Base-by-base conservation (phyloP, 2,113 vertebrate species). In the Nerophis lumbriciformis region DNA sequence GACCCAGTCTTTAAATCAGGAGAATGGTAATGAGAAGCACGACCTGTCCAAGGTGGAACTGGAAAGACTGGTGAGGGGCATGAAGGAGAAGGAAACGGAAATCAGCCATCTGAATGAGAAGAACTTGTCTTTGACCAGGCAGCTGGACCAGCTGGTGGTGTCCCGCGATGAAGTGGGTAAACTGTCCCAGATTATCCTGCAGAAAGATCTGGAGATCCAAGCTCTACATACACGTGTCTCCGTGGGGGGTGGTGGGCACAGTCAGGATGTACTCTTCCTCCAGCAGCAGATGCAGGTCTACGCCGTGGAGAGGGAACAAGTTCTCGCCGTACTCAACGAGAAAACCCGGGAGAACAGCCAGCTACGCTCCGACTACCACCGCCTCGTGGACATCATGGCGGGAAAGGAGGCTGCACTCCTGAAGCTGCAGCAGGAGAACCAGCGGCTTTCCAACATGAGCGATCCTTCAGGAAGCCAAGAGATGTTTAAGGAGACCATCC, bases 401-500 rank as follows among this genome's bases (percentile, higher is more conserved):
- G 93, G 92, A 66, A 98, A 97, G 82, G 97, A 99, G 81, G 90
- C 94, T 0, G 92, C 93, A 6, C 85, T 99, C 47, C 61, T 88
- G 10, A 95, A 94, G 69, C 77, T 98, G 4, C 95, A 97, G 69
- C 95, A 97, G 57, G 96, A 99, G 78, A 98, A 96, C 76, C 90
- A 91, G 39, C 93, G 88, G 13, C 76, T 99, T 53, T 91, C 87
- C 7, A 86, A 65, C 11, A 88, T 88, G 72, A 89, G 89, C 48
- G 96, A 98, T 68, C 92, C 90, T 4, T 84, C 89, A 0, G 94
- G 93, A 39, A 93, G 93, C 79, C 93, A 96, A 12, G 97, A 98
- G 11, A 99, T 99, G 97, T 94, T 94, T 76, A 91, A 92, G 78
- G 96, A 99, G 85, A 98, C 97, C 47, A 92, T 99, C 80, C 96